These are phyloP conservation scores for Ormyrus nitidulus DNA, from an alignment of 2,888 invertebrate species.

Conservation along the genomic window DNA sequence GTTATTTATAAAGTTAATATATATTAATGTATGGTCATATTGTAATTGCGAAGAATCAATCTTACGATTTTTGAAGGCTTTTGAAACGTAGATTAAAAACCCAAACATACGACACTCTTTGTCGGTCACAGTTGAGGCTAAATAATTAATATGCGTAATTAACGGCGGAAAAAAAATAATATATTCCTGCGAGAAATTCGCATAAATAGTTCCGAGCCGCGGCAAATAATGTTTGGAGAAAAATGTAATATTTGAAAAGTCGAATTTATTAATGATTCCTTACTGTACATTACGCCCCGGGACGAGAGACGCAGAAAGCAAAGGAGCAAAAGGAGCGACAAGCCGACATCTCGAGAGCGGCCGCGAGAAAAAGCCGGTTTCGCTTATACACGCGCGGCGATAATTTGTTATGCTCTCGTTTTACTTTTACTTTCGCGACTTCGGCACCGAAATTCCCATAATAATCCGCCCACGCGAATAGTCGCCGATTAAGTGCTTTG, in stretches of 20 bases:
- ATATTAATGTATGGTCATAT: too few species aligned
- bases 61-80: too few species aligned
- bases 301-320: background rate
- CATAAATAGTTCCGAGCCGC: too few species aligned
- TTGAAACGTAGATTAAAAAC: too few species aligned
- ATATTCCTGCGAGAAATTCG: too few species aligned
- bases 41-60: too few species aligned
- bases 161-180: too few species aligned
- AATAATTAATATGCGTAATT: too few species aligned
- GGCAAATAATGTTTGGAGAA: background rate
- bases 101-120: too few species aligned
- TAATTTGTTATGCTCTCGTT: constrained; percentile 39
- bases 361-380: constrained; percentile 38
- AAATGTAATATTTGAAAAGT: constrained; percentile 32
- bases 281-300: constrained; percentile 15
- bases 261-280: constrained; percentile 35
- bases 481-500: constrained; percentile 30
- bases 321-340: background rate
- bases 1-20: too few species aligned
- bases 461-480: constrained; percentile 25
- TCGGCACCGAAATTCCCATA: constrained; percentile 20
- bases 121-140: too few species aligned
- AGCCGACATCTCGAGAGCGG: background rate
- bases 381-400: constrained; percentile 1
- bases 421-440: constrained; percentile 47